These are phyloP conservation scores for Oppia nitens DNA, from an alignment of 1,140 invertebrate species.

Conservation along the genomic window DNA sequence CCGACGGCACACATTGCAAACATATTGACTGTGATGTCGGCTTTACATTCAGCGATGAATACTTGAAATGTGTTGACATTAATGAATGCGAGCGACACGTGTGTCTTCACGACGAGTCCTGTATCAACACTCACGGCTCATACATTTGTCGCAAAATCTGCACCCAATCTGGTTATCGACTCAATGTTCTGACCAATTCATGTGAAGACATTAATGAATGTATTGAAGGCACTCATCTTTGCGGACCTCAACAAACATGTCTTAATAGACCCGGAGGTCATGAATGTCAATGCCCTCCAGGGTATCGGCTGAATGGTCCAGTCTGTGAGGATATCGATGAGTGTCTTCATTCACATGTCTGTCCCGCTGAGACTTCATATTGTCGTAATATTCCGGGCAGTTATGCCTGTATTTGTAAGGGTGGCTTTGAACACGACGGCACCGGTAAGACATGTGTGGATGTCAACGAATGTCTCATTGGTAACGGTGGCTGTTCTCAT, in stretches of 20 bases:
- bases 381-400: conserved; percentile 76
- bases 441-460: conserved; percentile 43
- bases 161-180: conserved; percentile 10
- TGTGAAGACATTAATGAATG: conserved; percentile 11
- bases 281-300: conserved; percentile 6
- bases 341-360: conserved; percentile 8
- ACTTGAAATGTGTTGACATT: conserved; percentile 60
- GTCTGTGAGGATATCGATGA: conserved; percentile 9
- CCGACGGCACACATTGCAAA: conserved; percentile 13
- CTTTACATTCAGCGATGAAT: conserved; percentile 4
- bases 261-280: conserved; percentile 7
- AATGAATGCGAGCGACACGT: conserved; percentile 76
- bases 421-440: conserved; percentile 41
- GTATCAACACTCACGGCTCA: conserved; percentile 67
- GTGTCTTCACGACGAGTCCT: conserved; percentile 56
- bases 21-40: conserved; percentile 11
- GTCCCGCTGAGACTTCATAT: conserved; percentile 3
- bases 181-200: neutral
- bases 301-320: conserved; percentile 4
- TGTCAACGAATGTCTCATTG: conserved; percentile 70
- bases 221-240: conserved; percentile 1
- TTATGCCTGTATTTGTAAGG: conserved; percentile 89
- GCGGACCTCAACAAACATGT: conserved; percentile 10
- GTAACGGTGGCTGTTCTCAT: conserved; percentile 15
- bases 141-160: conserved; percentile 44